Conservation (phyloP, 2,797 vertebrate genomes). For the Gymnocypris eckloni region DNA sequence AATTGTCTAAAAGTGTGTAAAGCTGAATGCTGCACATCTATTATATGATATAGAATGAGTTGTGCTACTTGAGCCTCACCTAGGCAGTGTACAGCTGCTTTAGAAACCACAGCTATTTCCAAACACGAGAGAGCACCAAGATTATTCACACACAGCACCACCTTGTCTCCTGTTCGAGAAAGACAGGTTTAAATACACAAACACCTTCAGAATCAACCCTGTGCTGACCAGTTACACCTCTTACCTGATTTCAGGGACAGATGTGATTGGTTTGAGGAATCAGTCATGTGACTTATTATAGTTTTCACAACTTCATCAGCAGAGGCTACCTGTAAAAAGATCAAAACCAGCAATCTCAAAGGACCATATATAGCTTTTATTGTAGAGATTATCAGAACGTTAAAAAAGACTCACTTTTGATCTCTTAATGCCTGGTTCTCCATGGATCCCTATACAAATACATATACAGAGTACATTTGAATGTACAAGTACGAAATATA, state of each 20-base stretch:
- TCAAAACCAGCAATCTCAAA: background rate
- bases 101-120: constrained; percentile 88
- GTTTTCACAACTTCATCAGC: constrained; percentile 84
- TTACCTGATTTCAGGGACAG: constrained; percentile 80
- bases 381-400: background rate
- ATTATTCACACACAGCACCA: constrained; percentile 93
- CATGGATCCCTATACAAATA: constrained; percentile 86
- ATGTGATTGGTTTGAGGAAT: constrained; percentile 80
- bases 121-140: constrained; percentile 91
- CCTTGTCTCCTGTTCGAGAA: constrained; percentile 77
- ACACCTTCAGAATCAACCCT: background rate
- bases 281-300: constrained; percentile 91
- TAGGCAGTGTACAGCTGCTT: constrained; percentile 77
- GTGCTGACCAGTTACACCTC: background rate
- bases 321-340: constrained; percentile 75
- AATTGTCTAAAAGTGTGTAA: background rate
- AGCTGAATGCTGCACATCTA: background rate
- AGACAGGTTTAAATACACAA: constrained; percentile 8
- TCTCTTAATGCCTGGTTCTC: constrained; percentile 89
- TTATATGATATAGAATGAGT: background rate
- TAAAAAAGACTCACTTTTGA: constrained; percentile 81
- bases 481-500: background rate
- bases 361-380: background rate
- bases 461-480: background rate
- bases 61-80: constrained; percentile 73